Percentiles rank a stretch among this genome's conserved stretches.
Conservation (phyloP, 2,888 invertebrate species). For the Pyrochroa serraticornis region DNA sequence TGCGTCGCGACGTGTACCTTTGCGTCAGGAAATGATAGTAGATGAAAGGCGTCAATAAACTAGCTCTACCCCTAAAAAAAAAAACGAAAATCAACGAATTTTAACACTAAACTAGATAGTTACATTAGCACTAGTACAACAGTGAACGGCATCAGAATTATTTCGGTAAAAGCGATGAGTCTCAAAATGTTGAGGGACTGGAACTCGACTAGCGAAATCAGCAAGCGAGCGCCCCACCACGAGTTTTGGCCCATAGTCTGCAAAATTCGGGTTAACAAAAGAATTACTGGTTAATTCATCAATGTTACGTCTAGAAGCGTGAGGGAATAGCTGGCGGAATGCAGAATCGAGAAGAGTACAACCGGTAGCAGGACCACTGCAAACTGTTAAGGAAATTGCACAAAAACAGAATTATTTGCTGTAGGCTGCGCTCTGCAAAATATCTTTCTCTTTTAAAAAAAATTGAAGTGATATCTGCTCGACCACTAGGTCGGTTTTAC, state of each 20-base stretch:
- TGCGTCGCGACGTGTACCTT: slow-evolving; percentile 92
- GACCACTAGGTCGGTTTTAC: too few species aligned
- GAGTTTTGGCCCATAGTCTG: slow-evolving; percentile 92
- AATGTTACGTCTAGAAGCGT: slow-evolving; percentile 91
- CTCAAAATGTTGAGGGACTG: slow-evolving; percentile 90
- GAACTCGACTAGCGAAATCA: slow-evolving; percentile 87
- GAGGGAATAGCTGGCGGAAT: slow-evolving; percentile 90
- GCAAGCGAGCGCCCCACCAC: slow-evolving; percentile 84
- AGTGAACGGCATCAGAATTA: slow-evolving; percentile 85
- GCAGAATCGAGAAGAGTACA: slow-evolving; percentile 88
- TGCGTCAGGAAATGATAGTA: slow-evolving; percentile 96
- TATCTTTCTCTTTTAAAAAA: too few species aligned
- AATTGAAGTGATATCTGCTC: too few species aligned
- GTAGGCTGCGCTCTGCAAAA: too few species aligned
- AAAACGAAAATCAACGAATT: slow-evolving; percentile 16
- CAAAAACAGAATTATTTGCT: background rate
- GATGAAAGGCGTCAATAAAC: slow-evolving; percentile 90
- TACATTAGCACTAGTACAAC: slow-evolving; percentile 84
- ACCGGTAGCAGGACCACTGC: slow-evolving; percentile 90
- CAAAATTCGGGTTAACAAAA: slow-evolving; percentile 39
- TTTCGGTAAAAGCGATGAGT: slow-evolving; percentile 91
- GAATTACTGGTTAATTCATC: slow-evolving; percentile 49
- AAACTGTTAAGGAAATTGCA: slow-evolving; percentile 49
- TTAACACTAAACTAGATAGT: slow-evolving; percentile 57
- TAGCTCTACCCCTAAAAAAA: slow-evolving; percentile 83